A percentile compares a stretch with the other conserved stretches of the same genome.
Conservation (phyloP, 2,113 vertebrate genomes). For the Heptranchias perlo region DNA sequence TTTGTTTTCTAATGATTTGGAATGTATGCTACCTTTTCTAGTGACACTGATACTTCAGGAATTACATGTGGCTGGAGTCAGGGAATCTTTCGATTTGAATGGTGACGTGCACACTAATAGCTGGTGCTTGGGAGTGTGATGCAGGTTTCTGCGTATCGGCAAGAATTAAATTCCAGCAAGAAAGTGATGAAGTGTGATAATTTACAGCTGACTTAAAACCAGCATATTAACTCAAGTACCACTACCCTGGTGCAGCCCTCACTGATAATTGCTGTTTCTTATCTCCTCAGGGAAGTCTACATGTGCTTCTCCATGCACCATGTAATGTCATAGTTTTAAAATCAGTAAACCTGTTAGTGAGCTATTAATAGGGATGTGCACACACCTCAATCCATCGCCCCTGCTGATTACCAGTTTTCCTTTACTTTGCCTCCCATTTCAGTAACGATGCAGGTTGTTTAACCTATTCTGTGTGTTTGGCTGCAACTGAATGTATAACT, state of each 20-base stretch:
- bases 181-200: neutral
- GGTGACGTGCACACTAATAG: neutral
- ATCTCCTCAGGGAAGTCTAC: neutral
- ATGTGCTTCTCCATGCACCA: neutral
- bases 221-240: neutral
- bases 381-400: neutral
- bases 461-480: no score
- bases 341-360: conserved; percentile 12
- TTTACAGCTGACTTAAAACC: neutral
- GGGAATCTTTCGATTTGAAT: neutral
- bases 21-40: neutral
- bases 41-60: neutral
- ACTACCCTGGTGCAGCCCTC: neutral
- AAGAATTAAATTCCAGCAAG: neutral
- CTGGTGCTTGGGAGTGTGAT: neutral
- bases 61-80: neutral
- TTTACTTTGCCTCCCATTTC: neutral
- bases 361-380: neutral
- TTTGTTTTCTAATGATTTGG: neutral
- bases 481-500: neutral
- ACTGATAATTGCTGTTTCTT: neutral
- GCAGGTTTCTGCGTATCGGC: neutral
- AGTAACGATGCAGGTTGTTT: neutral
- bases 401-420: neutral
- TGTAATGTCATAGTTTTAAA: neutral